A percentile compares a stretch with the other conserved stretches of the same genome.
Conservation (phyloP, 1,140 invertebrate species). For the Bombus huntii region DNA sequence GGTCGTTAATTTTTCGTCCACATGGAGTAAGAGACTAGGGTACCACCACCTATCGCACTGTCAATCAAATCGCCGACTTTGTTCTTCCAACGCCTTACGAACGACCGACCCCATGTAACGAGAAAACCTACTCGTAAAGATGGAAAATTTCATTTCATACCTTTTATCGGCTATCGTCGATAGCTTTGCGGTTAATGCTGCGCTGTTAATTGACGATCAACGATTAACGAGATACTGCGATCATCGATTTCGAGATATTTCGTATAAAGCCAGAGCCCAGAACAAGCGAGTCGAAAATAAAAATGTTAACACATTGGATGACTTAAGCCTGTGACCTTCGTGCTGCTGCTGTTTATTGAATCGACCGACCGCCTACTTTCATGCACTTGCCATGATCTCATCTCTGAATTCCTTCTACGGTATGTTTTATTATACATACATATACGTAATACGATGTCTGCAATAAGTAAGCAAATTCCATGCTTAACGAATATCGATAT, state of each 20-base stretch:
- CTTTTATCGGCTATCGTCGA: too few relatives aligned
- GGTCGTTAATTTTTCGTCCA: background rate
- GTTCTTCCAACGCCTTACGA: background rate
- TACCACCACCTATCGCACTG: background rate
- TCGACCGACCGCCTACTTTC: constrained; percentile 57
- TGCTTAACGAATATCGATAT: constrained; percentile 22
- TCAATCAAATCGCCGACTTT: background rate
- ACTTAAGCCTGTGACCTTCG: constrained; percentile 63
- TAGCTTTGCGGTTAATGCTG: too few relatives aligned
- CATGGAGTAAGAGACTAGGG: background rate
- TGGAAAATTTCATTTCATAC: constrained; percentile 1
- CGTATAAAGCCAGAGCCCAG: background rate
- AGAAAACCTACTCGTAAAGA: background rate
- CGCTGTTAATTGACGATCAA: too few relatives aligned
- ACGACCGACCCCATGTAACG: background rate
- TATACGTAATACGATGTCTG: background rate
- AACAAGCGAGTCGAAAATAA: constrained; percentile 47
- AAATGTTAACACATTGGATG: constrained; percentile 56
- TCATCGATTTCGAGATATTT: constrained; percentile 8
- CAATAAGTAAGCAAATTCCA: background rate
- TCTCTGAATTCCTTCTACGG: constrained; percentile 69
- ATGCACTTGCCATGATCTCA: constrained; percentile 76
- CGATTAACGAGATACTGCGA: too few relatives aligned
- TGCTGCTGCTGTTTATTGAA: constrained; percentile 42
- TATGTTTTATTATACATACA: constrained; percentile 36